Evolutionary conservation across 2,797 vertebrate species (phyloP).

Genomic region (Mallotus villosus): DNA sequence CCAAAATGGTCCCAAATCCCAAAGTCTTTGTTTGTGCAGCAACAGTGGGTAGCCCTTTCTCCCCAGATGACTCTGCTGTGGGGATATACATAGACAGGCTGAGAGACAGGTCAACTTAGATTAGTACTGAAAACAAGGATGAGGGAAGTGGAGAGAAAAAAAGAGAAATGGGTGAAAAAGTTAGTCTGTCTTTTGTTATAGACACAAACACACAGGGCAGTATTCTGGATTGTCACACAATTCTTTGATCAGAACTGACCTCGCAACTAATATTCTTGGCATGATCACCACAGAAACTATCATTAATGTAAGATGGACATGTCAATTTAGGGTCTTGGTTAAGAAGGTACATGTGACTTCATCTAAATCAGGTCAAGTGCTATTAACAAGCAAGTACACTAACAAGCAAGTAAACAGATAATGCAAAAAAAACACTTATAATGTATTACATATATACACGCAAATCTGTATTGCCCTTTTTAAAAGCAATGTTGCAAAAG

Average conservation of each 20-base stretch:
- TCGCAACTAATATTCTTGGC: no score
- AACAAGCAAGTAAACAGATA: no score
- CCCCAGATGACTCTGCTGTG: conserved; percentile 69
- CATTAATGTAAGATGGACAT: conserved; percentile 19
- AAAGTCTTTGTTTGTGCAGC: conserved; percentile 78
- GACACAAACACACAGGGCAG: no score
- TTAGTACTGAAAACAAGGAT: conserved; percentile 40
- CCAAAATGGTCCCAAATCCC: conserved; percentile 57
- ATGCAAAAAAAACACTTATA: no score
- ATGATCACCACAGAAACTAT: no score
- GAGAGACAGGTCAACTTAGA: conserved; percentile 45
- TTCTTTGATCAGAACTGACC: no score
- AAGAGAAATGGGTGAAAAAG: conserved; percentile 23
- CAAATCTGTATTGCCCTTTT: no score
- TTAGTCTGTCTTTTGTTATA: no score
- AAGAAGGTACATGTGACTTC: conserved; percentile 52
- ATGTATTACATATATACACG: no score
- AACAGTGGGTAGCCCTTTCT: conserved; percentile 72
- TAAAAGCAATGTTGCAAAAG: no score
- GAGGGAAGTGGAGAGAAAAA: neutral
- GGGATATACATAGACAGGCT: conserved; percentile 59
- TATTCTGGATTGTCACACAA: no score
- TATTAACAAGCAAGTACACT: conserved; percentile 35
- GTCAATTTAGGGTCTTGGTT: conserved; percentile 72
- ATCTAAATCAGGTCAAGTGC: conserved; percentile 44